These are phyloP conservation scores for Etia nguti DNA, from an alignment of 2,113 vertebrate species.

Conservation along the genomic window DNA sequence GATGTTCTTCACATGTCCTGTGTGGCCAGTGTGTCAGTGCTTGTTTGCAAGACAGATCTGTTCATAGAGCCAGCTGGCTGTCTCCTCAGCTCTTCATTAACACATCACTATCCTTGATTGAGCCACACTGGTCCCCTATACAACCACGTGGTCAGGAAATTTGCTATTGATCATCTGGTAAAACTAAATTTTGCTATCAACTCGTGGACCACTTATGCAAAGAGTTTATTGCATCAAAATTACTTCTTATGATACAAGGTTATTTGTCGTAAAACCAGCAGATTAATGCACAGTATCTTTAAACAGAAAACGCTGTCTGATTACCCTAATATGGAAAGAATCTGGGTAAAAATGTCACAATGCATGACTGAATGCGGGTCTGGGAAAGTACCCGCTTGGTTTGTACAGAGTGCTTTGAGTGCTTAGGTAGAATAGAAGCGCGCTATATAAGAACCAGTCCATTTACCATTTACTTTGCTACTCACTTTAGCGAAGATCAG, in stretches of 20 bases:
- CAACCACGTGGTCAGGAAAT: neutral
- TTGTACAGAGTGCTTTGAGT: neutral
- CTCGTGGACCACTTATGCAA: conserved; percentile 1
- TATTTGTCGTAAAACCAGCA: neutral
- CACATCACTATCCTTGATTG: neutral
- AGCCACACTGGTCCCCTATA: neutral
- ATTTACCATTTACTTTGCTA: neutral
- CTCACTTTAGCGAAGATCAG: neutral
- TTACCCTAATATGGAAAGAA: neutral
- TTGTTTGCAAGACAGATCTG: conserved; percentile 35
- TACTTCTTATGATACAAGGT: neutral
- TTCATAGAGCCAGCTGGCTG: conserved; percentile 21
- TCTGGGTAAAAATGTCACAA: neutral
- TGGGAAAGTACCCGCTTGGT: neutral
- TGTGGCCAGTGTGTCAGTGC: conserved; percentile 5
- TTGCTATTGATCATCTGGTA: neutral
- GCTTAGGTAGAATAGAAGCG: neutral
- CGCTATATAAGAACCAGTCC: neutral
- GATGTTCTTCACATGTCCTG: conserved; percentile 55
- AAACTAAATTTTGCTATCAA: neutral
- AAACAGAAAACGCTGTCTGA: neutral
- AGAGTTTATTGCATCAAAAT: neutral
- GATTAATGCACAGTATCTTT: neutral
- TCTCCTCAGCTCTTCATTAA: conserved; percentile 39
- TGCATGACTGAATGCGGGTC: neutral